Evolutionary conservation across 2,797 vertebrate genomes (phyloP), one percentile per base, ranked within the genome.

Genomic region (Tapirus indicus): DNA sequence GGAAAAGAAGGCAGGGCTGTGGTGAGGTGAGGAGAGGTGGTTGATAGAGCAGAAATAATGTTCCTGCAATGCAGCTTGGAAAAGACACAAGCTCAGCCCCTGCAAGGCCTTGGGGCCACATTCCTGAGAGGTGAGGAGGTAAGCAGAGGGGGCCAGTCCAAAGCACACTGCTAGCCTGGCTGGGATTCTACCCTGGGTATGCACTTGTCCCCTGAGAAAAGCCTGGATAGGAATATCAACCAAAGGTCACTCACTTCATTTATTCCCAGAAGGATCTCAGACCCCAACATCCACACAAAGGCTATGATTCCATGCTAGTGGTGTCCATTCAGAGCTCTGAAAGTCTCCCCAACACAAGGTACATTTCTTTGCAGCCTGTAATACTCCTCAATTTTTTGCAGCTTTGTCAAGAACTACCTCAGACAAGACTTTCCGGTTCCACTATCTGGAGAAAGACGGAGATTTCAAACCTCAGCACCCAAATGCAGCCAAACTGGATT

Each of bases 391-490:
- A 41, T 21, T 35, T 29, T 78, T 32, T 79, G 20, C 1, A 52
- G 32, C 12, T 93, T 69, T 83, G 58, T 60, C 79, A 89, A 69
- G 9, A 13, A 41, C 11, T 14, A 23, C 32, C n/a, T 85, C 4
- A 5, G 32, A 17, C 47, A 32, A 74, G 41, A 71, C 35, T 68
- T 87, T 11, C 9, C 8, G 35, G 47, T 72, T 75, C 47, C 16
- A 64, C 21, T n/a, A 20, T 25, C 32, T 32, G 5, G 18, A 66
- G 14, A 64, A 32, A 96, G 47, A 66, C 6, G 18, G 38, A 56
- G 74, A 38, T 88, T 91, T 96, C 60, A 93, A 92, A 87, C 7
- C 49, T 93, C 16, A 79, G 32, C 25, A 77, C 20, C 52, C 86
- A 87, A 75, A 89, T 17, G 4, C 13, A 52, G 14, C 44, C 60